Evolutionary conservation across 2,113 vertebrate species (phyloP).

Genomic region (Microcebus lehilahytsara): DNA sequence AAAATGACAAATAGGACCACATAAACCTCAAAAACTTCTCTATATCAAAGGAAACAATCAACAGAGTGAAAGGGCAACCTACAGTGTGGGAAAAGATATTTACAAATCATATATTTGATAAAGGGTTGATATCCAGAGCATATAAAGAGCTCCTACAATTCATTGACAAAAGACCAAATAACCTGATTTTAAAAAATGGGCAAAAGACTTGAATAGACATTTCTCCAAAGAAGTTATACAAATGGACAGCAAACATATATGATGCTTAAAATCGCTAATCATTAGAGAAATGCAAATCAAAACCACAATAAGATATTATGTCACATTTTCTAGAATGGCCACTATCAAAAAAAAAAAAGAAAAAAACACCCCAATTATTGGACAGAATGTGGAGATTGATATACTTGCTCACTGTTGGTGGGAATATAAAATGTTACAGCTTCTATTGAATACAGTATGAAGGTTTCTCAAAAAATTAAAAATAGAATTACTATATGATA

Average conservation of each 20-base stretch:
- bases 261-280: not conserved
- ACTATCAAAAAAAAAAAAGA: not conserved
- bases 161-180: not conserved
- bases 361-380: not conserved
- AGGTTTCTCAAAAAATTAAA: not conserved
- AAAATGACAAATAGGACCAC: not conserved
- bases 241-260: not conserved
- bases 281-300: not conserved
- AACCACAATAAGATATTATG: not conserved
- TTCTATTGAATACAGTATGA: not conserved
- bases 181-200: not conserved
- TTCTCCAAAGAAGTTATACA: not conserved
- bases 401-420: not conserved
- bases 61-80: not conserved
- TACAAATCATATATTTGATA: not conserved
- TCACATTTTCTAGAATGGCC: not conserved
- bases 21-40: not conserved
- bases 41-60: not conserved
- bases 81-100: not conserved
- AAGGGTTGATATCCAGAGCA: not conserved
- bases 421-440: not conserved
- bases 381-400: not conserved
- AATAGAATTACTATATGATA: not conserved
- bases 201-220: not conserved
- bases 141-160: not conserved